Conservation (phyloP, 2,888 invertebrate species). For the Cerceris ruficornis region DNA sequence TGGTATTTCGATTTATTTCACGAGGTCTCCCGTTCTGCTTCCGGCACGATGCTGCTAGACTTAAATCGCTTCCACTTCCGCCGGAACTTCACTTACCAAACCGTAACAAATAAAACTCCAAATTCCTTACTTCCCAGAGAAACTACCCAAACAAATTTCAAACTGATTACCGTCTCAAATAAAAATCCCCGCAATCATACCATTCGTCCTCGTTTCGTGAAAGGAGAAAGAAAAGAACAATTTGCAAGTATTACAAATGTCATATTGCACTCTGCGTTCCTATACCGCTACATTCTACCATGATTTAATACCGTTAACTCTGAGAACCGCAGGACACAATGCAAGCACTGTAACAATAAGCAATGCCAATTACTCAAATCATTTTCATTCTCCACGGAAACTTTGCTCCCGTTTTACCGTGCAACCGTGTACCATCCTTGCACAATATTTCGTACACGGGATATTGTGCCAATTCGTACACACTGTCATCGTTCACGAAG, state of each 20-base stretch:
- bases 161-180: neutral
- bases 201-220: neutral
- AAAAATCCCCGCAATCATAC: neutral
- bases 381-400: slow-evolving; percentile 42
- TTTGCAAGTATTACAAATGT: neutral
- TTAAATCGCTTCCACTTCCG: slow-evolving; percentile 71
- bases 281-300: slow-evolving; percentile 22
- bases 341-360: slow-evolving; percentile 15
- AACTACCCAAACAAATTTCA: neutral
- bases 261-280: neutral
- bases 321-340: slow-evolving; percentile 18
- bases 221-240: neutral
- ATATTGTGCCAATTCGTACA: slow-evolving; percentile 17
- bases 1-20: slow-evolving; percentile 60
- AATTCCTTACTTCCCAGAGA: slow-evolving; percentile 28
- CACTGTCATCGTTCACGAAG: slow-evolving; percentile 27
- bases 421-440: slow-evolving; percentile 46
- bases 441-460: slow-evolving; percentile 37
- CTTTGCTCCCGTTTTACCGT: slow-evolving; percentile 31
- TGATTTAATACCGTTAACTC: slow-evolving; percentile 45
- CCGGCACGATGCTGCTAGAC: slow-evolving; percentile 61
- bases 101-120: slow-evolving; percentile 53
- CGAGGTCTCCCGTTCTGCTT: slow-evolving; percentile 52
- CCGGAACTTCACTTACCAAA: slow-evolving; percentile 65
- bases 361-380: slow-evolving; percentile 47